phyloP scores from a whole-genome alignment of 1,140 invertebrate species.

The Battus philenor region DNA sequence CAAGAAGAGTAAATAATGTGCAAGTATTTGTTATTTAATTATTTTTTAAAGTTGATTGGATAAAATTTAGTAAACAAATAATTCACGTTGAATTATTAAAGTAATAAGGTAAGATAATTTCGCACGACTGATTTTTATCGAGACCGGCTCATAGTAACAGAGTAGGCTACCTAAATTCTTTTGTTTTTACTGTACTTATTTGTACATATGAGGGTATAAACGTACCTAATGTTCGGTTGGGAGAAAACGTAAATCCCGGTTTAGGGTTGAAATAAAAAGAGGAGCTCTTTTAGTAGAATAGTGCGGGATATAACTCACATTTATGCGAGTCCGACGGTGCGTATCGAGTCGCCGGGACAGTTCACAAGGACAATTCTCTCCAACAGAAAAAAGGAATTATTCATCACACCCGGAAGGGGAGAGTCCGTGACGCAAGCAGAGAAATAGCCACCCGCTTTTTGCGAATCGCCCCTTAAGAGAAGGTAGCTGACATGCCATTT shows the following conservation, averaged over 20 bases:
- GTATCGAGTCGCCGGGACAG: slow-evolving; percentile 65
- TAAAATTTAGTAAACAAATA: too few species aligned
- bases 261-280: slow-evolving; percentile 65
- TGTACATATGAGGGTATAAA: slow-evolving; percentile 32
- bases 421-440: slow-evolving; percentile 72
- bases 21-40: too few species aligned
- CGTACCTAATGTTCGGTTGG: slow-evolving; percentile 44
- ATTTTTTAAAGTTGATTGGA: too few species aligned
- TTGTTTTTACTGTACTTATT: slow-evolving; percentile 26
- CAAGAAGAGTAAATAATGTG: too few species aligned
- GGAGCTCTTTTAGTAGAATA: slow-evolving; percentile 58
- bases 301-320: slow-evolving; percentile 67
- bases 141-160: slow-evolving; percentile 1
- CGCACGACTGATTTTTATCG: slow-evolving; percentile 10
- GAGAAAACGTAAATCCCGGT: slow-evolving; percentile 57
- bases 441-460: slow-evolving; percentile 56
- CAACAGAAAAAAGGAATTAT: slow-evolving; percentile 72
- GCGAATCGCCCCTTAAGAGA: slow-evolving; percentile 23
- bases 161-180: slow-evolving; percentile 17
- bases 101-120: too few species aligned
- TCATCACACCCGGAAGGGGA: slow-evolving; percentile 75
- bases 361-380: slow-evolving; percentile 70
- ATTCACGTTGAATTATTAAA: too few species aligned
- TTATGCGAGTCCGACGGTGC: slow-evolving; percentile 63
- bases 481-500: slow-evolving; percentile 5